phyloP scores from a whole-genome alignment of 92 coral and sea anemone genomes.

The Porites divaricata region DNA sequence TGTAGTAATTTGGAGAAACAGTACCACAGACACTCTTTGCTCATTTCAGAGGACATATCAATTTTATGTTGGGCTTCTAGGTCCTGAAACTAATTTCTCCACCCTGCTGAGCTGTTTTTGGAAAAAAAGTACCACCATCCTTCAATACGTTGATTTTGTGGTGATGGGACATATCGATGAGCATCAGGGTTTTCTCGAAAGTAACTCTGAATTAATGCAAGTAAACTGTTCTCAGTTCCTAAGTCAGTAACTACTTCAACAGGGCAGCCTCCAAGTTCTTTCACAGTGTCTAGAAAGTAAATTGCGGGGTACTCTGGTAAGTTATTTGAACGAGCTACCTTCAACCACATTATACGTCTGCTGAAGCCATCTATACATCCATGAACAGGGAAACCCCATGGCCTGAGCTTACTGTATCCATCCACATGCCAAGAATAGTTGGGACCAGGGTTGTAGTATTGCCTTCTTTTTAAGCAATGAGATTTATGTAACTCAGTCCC shows the following conservation, averaged over 20 bases:
- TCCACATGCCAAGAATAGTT: constrained; percentile 72
- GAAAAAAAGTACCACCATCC: constrained; percentile 76
- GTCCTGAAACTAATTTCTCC: constrained; percentile 67
- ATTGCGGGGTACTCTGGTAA: constrained; percentile 61
- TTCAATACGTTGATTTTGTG: constrained; percentile 69
- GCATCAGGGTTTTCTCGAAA: constrained; percentile 70
- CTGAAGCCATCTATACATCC: constrained; percentile 54
- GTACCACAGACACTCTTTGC: constrained; percentile 51
- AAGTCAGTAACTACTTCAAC: constrained; percentile 66
- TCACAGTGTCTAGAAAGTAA: constrained; percentile 51
- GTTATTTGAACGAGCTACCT: constrained; percentile 64
- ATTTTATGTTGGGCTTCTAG: constrained; percentile 54
- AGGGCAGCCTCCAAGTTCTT: constrained; percentile 67
- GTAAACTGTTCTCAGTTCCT: constrained; percentile 75
- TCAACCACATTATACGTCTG: constrained; percentile 62
- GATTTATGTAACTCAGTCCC: constrained; percentile 54
- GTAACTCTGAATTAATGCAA: constrained; percentile 63
- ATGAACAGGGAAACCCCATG: constrained; percentile 56
- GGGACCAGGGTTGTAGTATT: constrained; percentile 60
- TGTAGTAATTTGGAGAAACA: constrained; percentile 36
- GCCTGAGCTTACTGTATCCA: constrained; percentile 62
- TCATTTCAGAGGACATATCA: constrained; percentile 45
- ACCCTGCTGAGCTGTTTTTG: constrained; percentile 53
- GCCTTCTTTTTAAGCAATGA: constrained; percentile 55
- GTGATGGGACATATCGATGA: constrained; percentile 68